Evolutionary conservation across 1,140 invertebrate species (phyloP).

Genomic region (Drosophila repleta): DNA sequence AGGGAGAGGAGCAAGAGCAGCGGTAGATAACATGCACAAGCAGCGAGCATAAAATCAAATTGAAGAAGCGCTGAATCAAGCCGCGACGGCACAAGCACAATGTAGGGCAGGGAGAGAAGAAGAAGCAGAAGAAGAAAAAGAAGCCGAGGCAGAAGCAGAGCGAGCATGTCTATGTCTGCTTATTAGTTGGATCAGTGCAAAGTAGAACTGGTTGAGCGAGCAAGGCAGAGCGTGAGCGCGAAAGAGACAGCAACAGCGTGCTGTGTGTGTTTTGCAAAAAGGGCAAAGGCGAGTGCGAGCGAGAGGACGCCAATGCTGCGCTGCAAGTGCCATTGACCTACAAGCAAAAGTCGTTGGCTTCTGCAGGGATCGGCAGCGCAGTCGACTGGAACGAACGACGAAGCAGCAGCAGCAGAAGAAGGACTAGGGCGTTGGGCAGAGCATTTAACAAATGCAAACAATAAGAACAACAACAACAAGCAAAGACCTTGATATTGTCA

Average conservation of each 20-base stretch:
- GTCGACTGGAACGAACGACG: too few relatives aligned
- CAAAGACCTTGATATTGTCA: conserved; percentile 73
- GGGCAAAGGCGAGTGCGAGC: not conserved
- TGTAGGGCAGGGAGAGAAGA: conserved; percentile 57
- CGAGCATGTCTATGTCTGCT: conserved; percentile 44
- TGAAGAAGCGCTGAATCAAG: conserved; percentile 47
- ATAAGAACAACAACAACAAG: conserved; percentile 6
- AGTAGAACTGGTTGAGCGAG: conserved; percentile 62
- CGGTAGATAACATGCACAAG: conserved; percentile 36
- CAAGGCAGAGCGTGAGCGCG: conserved; percentile 3
- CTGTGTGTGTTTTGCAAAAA: too few relatives aligned
- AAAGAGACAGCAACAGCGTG: too few relatives aligned
- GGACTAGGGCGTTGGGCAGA: conserved; percentile 9
- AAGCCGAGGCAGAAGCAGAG: conserved; percentile 8
- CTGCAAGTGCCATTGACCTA: conserved; percentile 71
- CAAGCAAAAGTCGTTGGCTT: conserved; percentile 73
- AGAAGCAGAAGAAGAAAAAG: not conserved
- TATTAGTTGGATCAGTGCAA: conserved; percentile 68
- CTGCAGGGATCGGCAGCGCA: conserved; percentile 18
- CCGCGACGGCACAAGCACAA: conserved; percentile 44
- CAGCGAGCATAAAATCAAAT: conserved; percentile 38
- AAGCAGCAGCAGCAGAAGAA: too few relatives aligned
- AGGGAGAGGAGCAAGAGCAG: conserved; percentile 20
- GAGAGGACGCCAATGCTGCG: not conserved
- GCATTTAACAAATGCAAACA: conserved; percentile 13